Evolutionary conservation across 2,888 invertebrate genomes (phyloP).

Genomic region (Pasiphila rectangulata): DNA sequence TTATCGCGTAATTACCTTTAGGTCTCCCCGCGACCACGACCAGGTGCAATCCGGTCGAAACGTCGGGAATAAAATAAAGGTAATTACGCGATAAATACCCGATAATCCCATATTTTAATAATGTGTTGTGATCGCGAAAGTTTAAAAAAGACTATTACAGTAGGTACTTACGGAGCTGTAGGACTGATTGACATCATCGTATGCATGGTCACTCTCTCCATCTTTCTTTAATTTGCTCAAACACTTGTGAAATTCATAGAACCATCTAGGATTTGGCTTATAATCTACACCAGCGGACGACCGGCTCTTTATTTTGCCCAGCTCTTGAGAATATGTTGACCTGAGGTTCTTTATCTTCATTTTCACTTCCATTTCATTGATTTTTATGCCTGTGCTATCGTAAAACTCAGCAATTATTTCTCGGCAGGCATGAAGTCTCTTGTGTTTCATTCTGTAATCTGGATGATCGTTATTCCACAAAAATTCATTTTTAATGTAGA

Average conservation of each 20-base stretch:
- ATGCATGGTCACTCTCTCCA: conserved; percentile 16
- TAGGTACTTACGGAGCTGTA: conserved; percentile 34
- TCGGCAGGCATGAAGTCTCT: conserved; percentile 53
- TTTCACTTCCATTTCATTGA: conserved; percentile 50
- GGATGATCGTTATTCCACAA: conserved; percentile 65
- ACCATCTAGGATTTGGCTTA: conserved; percentile 59
- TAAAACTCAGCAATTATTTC: conserved; percentile 52
- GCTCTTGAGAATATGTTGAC: conserved; percentile 60
- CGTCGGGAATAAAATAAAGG: too few species aligned
- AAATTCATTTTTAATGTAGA: conserved; percentile 62
- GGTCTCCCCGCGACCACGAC: too few species aligned
- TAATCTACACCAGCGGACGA: conserved; percentile 38
- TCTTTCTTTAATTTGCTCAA: conserved; percentile 32
- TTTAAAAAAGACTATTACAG: too few species aligned
- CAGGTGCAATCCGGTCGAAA: too few species aligned
- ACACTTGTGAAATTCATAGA: conserved; percentile 52
- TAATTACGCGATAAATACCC: too few species aligned
- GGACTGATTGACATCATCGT: conserved; percentile 23
- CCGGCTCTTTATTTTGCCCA: conserved; percentile 54
- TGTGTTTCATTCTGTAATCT: conserved; percentile 56
- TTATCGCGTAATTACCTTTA: too few species aligned
- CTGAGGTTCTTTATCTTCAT: conserved; percentile 58
- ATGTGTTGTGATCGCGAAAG: too few species aligned
- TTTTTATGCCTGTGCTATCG: conserved; percentile 49
- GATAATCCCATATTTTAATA: too few species aligned